Conservation (phyloP, 2,888 invertebrate species). For the Selenia dentaria region DNA sequence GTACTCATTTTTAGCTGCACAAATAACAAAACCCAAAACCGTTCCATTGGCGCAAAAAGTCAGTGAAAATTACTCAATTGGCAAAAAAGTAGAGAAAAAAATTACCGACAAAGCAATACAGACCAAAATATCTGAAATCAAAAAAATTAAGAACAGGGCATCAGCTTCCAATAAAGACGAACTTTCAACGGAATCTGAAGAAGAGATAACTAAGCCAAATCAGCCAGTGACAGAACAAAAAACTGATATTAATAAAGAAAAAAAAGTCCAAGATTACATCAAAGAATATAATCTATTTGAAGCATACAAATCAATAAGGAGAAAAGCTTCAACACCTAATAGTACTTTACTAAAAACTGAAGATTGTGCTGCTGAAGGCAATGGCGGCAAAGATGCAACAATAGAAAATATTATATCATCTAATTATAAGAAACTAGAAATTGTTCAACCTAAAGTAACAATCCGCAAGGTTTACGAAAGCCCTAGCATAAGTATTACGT, state of each 20-base stretch:
- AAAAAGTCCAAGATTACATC: constrained; percentile 31
- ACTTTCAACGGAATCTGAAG: constrained; percentile 18
- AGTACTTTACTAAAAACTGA: constrained; percentile 23
- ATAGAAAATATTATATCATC: constrained; percentile 15
- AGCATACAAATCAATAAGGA: constrained; percentile 33
- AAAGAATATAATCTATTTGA: constrained; percentile 36
- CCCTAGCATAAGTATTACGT: constrained; percentile 30
- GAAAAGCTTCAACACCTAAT: constrained; percentile 32
- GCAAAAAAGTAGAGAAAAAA: constrained; percentile 62
- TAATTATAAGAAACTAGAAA: constrained; percentile 25
- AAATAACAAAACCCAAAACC: constrained; percentile 63
- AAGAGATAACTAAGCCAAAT: constrained; percentile 11
- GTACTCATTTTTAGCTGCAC: constrained; percentile 65
- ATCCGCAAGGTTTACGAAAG: constrained; percentile 34
- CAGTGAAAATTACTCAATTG: constrained; percentile 59
- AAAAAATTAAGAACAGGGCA: constrained; percentile 9
- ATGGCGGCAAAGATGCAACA: constrained; percentile 13
- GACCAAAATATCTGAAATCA: constrained; percentile 14
- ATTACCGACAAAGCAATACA: constrained; percentile 40
- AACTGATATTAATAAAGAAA: constrained; percentile 21
- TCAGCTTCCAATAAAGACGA: constrained; percentile 1
- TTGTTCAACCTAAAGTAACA: constrained; percentile 31
- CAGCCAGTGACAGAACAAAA: constrained; percentile 17
- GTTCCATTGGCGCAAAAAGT: constrained; percentile 69
- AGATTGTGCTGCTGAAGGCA: constrained; percentile 11